A percentile compares a stretch with the other conserved stretches of the same genome.
phyloP scores from a whole-genome alignment of 1,140 invertebrate genomes.

The Leptinotarsa lineolata region DNA sequence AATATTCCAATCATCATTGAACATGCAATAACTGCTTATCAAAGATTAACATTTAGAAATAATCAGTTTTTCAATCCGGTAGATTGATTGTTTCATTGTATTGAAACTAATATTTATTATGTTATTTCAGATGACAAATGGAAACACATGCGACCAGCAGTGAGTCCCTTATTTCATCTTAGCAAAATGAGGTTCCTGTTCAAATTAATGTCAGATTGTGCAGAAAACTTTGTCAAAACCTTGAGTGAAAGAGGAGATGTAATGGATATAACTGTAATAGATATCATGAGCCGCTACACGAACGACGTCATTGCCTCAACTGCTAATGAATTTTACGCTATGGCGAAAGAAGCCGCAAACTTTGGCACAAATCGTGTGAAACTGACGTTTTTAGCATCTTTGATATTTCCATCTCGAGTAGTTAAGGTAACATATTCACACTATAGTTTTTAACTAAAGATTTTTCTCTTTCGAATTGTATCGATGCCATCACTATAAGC shows the following conservation, averaged over 20 bases:
- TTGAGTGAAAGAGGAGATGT: too few relatives aligned
- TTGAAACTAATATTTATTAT: too few relatives aligned
- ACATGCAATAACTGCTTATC: too few relatives aligned
- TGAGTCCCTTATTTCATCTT: slow-evolving; percentile 56
- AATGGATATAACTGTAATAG: too few relatives aligned
- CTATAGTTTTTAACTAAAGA: too few relatives aligned
- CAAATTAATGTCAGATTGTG: slow-evolving; percentile 46
- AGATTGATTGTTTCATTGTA: too few relatives aligned
- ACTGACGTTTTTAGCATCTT: neutral
- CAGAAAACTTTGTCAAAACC: slow-evolving; percentile 43
- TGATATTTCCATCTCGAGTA: slow-evolving; percentile 29
- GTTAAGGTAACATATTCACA: slow-evolving; percentile 37
- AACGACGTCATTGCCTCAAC: slow-evolving; percentile 53
- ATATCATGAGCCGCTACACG: too few relatives aligned
- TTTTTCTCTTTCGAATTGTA: too few relatives aligned
- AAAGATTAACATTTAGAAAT: too few relatives aligned
- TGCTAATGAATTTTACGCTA: slow-evolving; percentile 52
- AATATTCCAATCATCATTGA: too few relatives aligned
- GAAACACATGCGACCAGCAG: slow-evolving; percentile 52
- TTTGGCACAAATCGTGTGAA: slow-evolving; percentile 21
- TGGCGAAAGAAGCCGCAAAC: slow-evolving; percentile 44
- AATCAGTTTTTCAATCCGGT: too few relatives aligned
- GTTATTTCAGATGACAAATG: slow-evolving; percentile 50
- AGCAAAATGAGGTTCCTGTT: slow-evolving; percentile 56
- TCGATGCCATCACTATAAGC: too few relatives aligned